phyloP scores from a whole-genome alignment of 1,140 invertebrate genomes.

The Bombus consobrinus region DNA sequence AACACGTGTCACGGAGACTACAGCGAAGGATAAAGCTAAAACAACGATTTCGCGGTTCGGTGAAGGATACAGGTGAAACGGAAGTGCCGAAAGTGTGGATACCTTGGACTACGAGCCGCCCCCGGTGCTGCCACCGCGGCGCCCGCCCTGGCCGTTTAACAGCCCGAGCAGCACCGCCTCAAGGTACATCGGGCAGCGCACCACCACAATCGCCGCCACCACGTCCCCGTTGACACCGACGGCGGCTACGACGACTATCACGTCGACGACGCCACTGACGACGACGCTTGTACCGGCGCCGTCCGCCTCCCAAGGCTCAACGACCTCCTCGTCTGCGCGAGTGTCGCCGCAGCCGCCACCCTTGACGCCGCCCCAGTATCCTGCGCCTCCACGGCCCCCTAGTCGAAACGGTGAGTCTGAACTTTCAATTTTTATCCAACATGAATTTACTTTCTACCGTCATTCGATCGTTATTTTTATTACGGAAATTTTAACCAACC shows the following conservation, averaged over 20 bases:
- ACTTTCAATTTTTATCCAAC: background rate
- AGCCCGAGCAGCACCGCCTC: conserved; percentile 70
- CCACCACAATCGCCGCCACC: conserved; percentile 47
- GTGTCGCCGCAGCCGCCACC: conserved; percentile 71
- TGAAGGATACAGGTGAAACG: conserved; percentile 66
- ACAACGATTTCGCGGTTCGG: conserved; percentile 42
- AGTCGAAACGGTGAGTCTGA: conserved; percentile 80
- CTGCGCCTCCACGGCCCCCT: conserved; percentile 81
- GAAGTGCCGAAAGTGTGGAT: conserved; percentile 71
- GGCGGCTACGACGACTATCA: conserved; percentile 53
- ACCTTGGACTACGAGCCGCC: conserved; percentile 82
- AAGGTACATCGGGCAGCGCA: conserved; percentile 56
- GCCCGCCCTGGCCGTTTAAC: conserved; percentile 80
- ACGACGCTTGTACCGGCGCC: conserved; percentile 45
- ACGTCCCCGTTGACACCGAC: conserved; percentile 52
- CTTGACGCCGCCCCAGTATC: conserved; percentile 80
- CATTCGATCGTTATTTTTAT: background rate
- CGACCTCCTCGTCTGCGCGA: conserved; percentile 60
- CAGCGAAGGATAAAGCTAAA: conserved; percentile 25
- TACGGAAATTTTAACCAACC: background rate
- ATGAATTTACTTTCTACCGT: background rate
- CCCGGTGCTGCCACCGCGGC: conserved; percentile 83
- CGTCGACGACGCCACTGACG: conserved; percentile 50
- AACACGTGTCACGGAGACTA: conserved; percentile 26
- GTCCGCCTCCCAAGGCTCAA: conserved; percentile 57